Evolutionary conservation across 2,888 invertebrate genomes (phyloP), one percentile per base, ranked within the genome.

Genomic region (Mythimna lalbum): DNA sequence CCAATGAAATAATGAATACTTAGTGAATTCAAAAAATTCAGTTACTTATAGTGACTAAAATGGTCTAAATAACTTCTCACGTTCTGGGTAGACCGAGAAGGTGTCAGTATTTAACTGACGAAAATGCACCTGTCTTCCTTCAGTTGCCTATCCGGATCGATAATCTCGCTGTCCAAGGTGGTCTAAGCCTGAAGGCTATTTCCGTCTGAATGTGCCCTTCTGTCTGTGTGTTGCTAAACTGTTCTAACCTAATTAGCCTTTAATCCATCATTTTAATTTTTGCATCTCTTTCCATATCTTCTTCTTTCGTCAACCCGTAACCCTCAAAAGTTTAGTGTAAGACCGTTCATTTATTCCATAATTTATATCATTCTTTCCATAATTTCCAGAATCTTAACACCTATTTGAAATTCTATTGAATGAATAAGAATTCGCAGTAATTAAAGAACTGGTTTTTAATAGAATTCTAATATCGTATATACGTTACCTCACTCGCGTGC

Each of bases 371-470:
- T n/a, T n/a, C 12, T 36, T 36, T 36, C 36, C 36, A 36, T 36
- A 36, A 36, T 62, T 17, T 12, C 5, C 17, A 10, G 23, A 36
- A 4, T 52, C 7, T 19, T 10, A 36, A 36, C 33, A 52, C 33
- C 4, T 14, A 31, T 6, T 10, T 19, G 43, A 3, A 23, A 6
- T 27, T 60, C 23, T 43, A n/a, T 27, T n/a, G 53, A 43, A 61
- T 61, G 27, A n/a, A 47, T 60, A 17, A 43, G 43, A 60, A 60
- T 9, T n/a, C 14, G 27, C 47, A 47, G 23, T 57, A 4, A 63
- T 63, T 63, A 27, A 17, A 14, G 39, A 65, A 67, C 66, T 39
- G 39, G 67, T 67, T 69, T 27, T 56, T 21, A 27, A 27, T 14
- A 43, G 23, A 19, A 67, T 47, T 12, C 39, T 50, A 31, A 69